phyloP scores from a whole-genome alignment of 2,888 invertebrate species.

The Listrodromus nycthemerus region DNA sequence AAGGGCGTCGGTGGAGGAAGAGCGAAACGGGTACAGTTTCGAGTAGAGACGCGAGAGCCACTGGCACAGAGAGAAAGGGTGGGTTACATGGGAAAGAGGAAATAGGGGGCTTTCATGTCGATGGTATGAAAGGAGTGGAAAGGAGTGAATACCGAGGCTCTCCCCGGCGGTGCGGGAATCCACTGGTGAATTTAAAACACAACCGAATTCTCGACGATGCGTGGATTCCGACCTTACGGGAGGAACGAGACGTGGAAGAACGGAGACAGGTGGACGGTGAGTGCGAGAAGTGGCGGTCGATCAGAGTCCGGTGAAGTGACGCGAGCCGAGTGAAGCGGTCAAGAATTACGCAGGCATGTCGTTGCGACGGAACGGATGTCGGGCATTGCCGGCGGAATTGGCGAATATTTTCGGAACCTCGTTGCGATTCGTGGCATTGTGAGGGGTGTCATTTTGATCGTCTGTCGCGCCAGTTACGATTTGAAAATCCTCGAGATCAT shows the following conservation, averaged over 20 bases:
- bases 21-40: neutral
- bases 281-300: conserved; percentile 8
- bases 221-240: conserved; percentile 63
- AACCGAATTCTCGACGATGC: conserved; percentile 70
- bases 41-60: conserved; percentile 8
- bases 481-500: neutral
- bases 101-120: neutral
- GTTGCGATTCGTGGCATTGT: neutral
- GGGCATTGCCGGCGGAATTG: neutral
- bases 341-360: conserved; percentile 6
- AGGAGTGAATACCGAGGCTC: neutral
- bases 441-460: neutral
- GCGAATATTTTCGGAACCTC: neutral
- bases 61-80: conserved; percentile 17
- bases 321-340: neutral
- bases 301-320: conserved; percentile 2
- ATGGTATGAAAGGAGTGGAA: conserved; percentile 9
- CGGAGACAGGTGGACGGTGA: conserved; percentile 14
- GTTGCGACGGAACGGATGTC: neutral
- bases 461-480: neutral
- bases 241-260: conserved; percentile 13
- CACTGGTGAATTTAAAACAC: conserved; percentile 59
- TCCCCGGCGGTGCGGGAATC: conserved; percentile 61
- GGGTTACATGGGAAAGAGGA: neutral
- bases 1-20: neutral